Evolutionary conservation across 2,113 vertebrate genomes (phyloP), one percentile per base, ranked within the genome.

Genomic region (Pardalotus punctatus): DNA sequence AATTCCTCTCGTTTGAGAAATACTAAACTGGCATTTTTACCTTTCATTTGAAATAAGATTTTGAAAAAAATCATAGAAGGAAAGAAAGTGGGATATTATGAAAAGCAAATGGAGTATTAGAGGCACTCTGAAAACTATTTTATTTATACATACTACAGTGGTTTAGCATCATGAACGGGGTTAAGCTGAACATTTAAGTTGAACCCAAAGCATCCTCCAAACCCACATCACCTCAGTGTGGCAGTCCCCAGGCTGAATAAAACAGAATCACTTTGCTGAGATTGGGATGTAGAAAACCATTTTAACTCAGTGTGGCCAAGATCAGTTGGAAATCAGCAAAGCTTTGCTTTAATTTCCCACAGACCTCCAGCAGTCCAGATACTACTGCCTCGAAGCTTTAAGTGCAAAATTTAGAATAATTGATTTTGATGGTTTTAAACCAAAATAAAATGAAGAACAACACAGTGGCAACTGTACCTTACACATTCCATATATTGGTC

Each of bases 381-480:
- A 40, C 3, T n/a, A n/a, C 51, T 14, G 51, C 10, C 28, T 20
- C 9, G 19, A n/a, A 23, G 12, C 10, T 40, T 69, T 15, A 72
- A 3, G 13, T 14, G 5, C 22, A 82, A 51, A 69, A 48, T 22
- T 48, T 21, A 56, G 8, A 79, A 50, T 12, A 64, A 53, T 18
- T 48, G 7, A 4, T 65, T 81, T 35, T 53, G 42, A 65, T 4
- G 20, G 14, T 57, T 27, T 33, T 27, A 60, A 47, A 31, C 10
- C 0, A 0, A 83, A 86, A 43, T 47, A 67, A 80, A 86, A 38
- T 28, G 1, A 43, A 79, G 47, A 9, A 0, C 22, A 58, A 15
- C 3, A 4, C 2, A 11, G 5, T 2, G 0, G 13, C 31, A 36
- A 47, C 23, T 43, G 3, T 16, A 43, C 14, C 2, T 0, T 22